Evolutionary conservation across 2,113 vertebrate genomes (phyloP), one percentile per base, ranked within the genome.

Genomic region (Labeo catla): DNA sequence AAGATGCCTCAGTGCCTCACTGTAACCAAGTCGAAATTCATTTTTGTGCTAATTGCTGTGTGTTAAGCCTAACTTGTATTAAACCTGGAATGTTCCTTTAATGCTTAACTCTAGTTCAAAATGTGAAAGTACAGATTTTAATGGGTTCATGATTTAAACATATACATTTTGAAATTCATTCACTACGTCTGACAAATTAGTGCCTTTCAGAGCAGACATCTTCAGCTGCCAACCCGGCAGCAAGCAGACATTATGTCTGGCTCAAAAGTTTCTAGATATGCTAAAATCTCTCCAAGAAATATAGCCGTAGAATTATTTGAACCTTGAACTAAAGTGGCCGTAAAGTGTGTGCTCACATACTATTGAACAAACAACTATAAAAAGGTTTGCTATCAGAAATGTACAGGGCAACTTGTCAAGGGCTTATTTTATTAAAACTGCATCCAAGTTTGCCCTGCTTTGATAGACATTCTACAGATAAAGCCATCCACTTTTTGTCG

Each of bases 141-240:
- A 36, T 77, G 76, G 13, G 15, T 23, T 52, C 63, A 82, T 68
- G 1, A 54, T 77, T 77, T 54, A 77, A 77, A 77, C 76, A 77
- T 54, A 54, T 36, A 50, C 80, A 70, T 70, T 70, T 68, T 70
- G 47, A 34, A 36, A 16, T 39, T 13, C 13, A 2, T 52, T 50
- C 63, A 50, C 47, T 70, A 19, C 15, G 21, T 82, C 28, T 68
- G 47, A 49, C 79, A 47, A 13, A 81, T 81, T n/a, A 11, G 8
- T 16, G 59, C n/a, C 23, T 65, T 9, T 81, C 79, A 81, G 43
- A 65, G 59, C 43, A 65, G 43, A 49, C 2, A 13, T 65, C 13
- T 13, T 36, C 23, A 21, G 23, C 23, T 70, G 80, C 47, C 47
- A 39, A 36, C 15, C 43, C 8, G 5, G 47, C 15, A n/a, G 63